Conservation (phyloP, 2,113 vertebrate genomes). For the Mola mola region DNA sequence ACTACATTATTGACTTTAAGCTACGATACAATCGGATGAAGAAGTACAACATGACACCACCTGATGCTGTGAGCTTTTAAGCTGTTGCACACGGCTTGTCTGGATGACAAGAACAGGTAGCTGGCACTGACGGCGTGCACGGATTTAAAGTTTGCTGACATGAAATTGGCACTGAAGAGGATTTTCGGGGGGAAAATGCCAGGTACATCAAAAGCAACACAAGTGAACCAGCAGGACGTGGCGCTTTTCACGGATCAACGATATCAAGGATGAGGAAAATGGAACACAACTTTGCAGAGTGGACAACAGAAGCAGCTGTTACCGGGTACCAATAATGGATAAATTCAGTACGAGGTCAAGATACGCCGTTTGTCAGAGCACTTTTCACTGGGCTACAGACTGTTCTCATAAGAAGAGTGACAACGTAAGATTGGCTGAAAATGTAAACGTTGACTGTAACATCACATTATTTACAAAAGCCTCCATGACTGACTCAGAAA, state of each 20-base stretch:
- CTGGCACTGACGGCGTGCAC: neutral
- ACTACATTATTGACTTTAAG: neutral
- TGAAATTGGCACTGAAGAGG: neutral
- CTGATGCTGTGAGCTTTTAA: neutral
- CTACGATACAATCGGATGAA: neutral
- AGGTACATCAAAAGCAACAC: neutral
- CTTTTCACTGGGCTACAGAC: neutral
- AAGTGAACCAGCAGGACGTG: neutral
- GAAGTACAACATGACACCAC: neutral
- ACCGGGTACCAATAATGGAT: neutral
- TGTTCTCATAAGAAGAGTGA: neutral
- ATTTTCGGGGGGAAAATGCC: neutral
- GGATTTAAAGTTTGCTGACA: neutral
- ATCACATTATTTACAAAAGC: neutral
- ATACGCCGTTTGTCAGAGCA: neutral
- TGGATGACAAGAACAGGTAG: neutral
- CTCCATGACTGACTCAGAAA: neutral
- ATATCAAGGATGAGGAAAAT: neutral
- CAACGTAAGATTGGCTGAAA: neutral
- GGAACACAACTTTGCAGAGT: neutral
- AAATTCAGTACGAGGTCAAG: neutral
- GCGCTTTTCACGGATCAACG: neutral
- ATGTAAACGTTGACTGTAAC: neutral
- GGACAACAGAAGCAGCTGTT: neutral
- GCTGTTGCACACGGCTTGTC: neutral